phyloP scores from a whole-genome alignment of 2,113 vertebrate species.

The Phylloscopus whistleri region DNA sequence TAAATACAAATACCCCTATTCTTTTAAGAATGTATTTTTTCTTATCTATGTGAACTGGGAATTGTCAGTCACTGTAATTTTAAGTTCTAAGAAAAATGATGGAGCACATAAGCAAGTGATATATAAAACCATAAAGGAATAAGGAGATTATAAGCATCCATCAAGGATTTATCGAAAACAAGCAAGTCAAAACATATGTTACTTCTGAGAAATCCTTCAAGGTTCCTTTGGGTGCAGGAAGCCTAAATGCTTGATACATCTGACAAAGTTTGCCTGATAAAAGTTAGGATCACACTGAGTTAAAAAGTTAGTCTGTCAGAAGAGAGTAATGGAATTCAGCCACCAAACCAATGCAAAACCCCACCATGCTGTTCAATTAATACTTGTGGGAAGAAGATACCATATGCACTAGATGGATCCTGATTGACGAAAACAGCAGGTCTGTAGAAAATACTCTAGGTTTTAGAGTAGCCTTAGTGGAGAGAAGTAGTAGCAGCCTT shows the following conservation, averaged over 20 bases:
- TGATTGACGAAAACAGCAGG: neutral
- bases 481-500: neutral
- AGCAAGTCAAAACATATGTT: neutral
- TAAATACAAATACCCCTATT: neutral
- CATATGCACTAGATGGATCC: neutral
- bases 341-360: neutral
- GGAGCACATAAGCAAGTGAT: neutral
- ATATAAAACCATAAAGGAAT: neutral
- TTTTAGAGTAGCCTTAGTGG: neutral
- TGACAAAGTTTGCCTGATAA: neutral
- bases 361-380: neutral
- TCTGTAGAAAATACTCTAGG: neutral
- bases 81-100: neutral
- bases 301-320: neutral
- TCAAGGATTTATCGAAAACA: neutral
- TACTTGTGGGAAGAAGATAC: neutral
- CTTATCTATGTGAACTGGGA: neutral
- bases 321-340: neutral
- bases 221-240: neutral
- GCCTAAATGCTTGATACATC: neutral
- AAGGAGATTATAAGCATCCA: neutral
- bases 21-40: neutral
- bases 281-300: neutral
- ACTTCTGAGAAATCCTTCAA: neutral
- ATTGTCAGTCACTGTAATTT: neutral